phyloP scores from a whole-genome alignment of 2,888 invertebrate genomes.

The Drosophila rubida region DNA sequence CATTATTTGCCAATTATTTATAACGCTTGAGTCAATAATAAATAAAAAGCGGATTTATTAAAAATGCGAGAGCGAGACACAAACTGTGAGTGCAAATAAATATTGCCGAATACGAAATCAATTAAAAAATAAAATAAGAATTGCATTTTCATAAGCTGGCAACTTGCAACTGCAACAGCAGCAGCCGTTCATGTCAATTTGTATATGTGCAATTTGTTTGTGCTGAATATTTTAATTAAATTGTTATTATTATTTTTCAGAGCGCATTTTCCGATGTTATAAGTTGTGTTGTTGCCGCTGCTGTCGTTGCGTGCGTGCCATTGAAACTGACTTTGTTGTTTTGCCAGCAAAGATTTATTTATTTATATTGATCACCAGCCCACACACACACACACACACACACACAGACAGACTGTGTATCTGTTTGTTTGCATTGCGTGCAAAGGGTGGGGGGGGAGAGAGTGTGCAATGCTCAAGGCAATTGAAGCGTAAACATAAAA shows the following conservation, averaged over 20 bases:
- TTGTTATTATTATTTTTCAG: slow-evolving; percentile 75
- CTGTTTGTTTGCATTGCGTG: slow-evolving; percentile 59
- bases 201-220: slow-evolving; percentile 60
- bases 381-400: slow-evolving; percentile 17
- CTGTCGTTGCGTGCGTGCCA: slow-evolving; percentile 65
- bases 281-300: slow-evolving; percentile 23
- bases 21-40: slow-evolving; percentile 58
- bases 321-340: slow-evolving; percentile 78
- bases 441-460: neutral
- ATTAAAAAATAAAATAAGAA: slow-evolving; percentile 69
- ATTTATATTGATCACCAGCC: slow-evolving; percentile 74
- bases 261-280: slow-evolving; percentile 27
- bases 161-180: slow-evolving; percentile 40
- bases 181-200: slow-evolving; percentile 33
- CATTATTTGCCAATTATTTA: slow-evolving; percentile 52
- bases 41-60: slow-evolving; percentile 42
- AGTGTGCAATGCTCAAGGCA: slow-evolving; percentile 71
- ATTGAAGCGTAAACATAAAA: slow-evolving; percentile 71
- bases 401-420: slow-evolving; percentile 29
- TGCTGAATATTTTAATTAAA: slow-evolving; percentile 76
- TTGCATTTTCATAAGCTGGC: slow-evolving; percentile 78
- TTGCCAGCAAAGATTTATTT: slow-evolving; percentile 79
- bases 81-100: slow-evolving; percentile 49
- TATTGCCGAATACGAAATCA: slow-evolving; percentile 75
- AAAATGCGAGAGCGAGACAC: neutral